phyloP scores from a whole-genome alignment of 1,140 invertebrate species.

The Brachystomella parvula region DNA sequence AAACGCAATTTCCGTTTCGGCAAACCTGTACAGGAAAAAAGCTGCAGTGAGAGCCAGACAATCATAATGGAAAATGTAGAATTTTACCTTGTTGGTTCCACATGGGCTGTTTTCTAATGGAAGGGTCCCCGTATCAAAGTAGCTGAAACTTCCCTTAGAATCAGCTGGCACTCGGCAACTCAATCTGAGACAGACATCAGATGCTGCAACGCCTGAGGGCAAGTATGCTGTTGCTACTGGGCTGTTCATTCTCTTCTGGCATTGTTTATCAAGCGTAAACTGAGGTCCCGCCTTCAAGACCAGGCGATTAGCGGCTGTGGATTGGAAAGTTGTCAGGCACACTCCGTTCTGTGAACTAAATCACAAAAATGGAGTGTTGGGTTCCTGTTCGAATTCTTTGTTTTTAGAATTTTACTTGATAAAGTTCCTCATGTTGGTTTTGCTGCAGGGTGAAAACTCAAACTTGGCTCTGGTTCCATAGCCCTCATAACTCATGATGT shows the following conservation, averaged over 20 bases:
- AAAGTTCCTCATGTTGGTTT: conserved; percentile 21
- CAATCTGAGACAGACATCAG: neutral
- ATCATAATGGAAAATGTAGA: no score
- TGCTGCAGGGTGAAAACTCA: conserved; percentile 25
- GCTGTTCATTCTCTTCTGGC: no score
- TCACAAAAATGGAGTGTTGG: no score
- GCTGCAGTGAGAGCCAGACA: no score
- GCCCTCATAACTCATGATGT: conserved; percentile 30
- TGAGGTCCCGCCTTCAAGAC: no score
- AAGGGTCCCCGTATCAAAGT: neutral
- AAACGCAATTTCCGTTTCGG: neutral
- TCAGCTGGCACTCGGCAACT: neutral
- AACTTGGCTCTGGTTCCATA: conserved; percentile 23
- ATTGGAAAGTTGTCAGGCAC: no score
- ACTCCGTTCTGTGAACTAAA: no score
- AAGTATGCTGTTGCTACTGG: no score
- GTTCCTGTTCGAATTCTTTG: no score
- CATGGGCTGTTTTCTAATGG: neutral
- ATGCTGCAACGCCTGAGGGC: no score
- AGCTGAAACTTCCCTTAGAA: neutral
- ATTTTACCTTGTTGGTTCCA: neutral
- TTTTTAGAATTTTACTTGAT: neutral
- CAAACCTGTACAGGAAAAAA: neutral
- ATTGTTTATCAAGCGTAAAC: no score
- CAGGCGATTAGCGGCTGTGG: no score